phyloP scores from a whole-genome alignment of 1,140 invertebrate species.

The Parasteatoda tepidariorum region DNA sequence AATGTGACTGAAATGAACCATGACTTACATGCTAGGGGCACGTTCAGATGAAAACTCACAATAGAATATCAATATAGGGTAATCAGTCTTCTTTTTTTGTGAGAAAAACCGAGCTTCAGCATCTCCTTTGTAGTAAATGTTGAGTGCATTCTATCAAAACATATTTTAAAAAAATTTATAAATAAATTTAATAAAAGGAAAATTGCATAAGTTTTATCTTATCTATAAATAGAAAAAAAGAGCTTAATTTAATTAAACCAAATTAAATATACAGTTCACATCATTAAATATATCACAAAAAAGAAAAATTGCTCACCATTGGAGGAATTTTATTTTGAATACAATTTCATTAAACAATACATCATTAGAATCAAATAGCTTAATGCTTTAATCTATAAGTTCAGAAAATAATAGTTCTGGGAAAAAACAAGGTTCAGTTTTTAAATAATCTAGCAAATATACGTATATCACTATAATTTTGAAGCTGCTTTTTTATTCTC shows the following conservation, averaged over 20 bases:
- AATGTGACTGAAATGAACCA: too few species aligned
- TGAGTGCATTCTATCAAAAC: conserved; percentile 19
- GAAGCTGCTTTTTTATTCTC: neutral
- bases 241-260: neutral
- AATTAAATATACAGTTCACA: neutral
- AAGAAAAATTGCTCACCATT: neutral
- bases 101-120: conserved; percentile 3
- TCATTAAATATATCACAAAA: neutral
- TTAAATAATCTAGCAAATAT: neutral
- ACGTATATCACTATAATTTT: neutral
- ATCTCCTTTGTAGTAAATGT: conserved; percentile 4
- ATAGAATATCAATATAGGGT: conserved; percentile 98
- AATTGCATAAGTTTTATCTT: neutral
- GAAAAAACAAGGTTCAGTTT: neutral
- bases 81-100: conserved; percentile 66
- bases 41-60: conserved; percentile 98
- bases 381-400: neutral
- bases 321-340: too few species aligned
- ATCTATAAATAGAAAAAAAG: neutral
- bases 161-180: neutral
- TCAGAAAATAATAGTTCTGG: neutral
- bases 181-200: neutral
- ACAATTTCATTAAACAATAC: neutral
- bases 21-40: conserved; percentile 87
- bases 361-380: too few species aligned